Conservation (phyloP, 2,888 invertebrate species). For the Callosobruchus maculatus region DNA sequence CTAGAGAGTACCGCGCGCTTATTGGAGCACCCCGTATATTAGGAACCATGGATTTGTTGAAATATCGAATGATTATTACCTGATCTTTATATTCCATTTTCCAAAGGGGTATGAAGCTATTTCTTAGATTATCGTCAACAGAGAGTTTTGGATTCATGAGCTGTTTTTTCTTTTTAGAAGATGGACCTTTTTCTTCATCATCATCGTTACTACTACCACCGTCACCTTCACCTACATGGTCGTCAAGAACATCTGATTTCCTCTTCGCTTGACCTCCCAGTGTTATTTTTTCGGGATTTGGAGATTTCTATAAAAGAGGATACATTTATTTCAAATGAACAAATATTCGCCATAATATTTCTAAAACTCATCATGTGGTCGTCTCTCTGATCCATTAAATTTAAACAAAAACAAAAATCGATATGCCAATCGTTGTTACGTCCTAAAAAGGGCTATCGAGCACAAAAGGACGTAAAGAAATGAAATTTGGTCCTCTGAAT, state of each 20-base stretch:
- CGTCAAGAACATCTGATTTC: neutral
- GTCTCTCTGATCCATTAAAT: too few relatives aligned
- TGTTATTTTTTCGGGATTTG: neutral
- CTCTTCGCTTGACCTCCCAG: neutral
- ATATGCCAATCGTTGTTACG: too few relatives aligned
- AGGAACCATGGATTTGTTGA: neutral
- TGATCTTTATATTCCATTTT: neutral
- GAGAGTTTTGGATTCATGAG: neutral
- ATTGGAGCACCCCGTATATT: too few relatives aligned
- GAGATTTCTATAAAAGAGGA: neutral
- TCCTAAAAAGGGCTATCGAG: too few relatives aligned
- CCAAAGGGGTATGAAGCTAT: neutral
- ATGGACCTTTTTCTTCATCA: too few relatives aligned
- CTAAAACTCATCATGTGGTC: too few relatives aligned
- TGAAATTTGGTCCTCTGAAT: too few relatives aligned
- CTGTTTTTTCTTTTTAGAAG: neutral
- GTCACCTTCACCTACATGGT: neutral
- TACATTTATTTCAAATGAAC: too few relatives aligned
- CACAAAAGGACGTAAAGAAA: too few relatives aligned
- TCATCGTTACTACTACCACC: neutral
- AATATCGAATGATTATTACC: neutral
- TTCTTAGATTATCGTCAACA: neutral
- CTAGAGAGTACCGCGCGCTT: too few relatives aligned
- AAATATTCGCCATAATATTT: too few relatives aligned
- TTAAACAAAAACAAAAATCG: too few relatives aligned